A percentile compares a stretch with the other conserved stretches of the same genome.
phyloP scores from a whole-genome alignment of 2,797 vertebrate genomes.

The Hippocampus kuda region DNA sequence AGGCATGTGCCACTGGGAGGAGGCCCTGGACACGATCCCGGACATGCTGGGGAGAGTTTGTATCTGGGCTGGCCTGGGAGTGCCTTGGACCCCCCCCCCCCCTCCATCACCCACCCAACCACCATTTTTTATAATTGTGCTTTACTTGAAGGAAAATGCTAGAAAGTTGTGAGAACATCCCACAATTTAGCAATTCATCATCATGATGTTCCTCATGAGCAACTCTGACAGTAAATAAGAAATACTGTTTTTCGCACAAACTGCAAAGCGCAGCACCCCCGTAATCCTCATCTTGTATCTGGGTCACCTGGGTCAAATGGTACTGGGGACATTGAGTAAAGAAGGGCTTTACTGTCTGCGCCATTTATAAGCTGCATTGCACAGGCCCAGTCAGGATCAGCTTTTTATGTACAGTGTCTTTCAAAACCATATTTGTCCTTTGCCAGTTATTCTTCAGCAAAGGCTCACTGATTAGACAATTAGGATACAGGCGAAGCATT shows the following conservation, averaged over 20 bases:
- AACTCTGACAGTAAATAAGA: neutral
- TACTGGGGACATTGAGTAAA: constrained; percentile 2
- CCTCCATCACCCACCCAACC: too few species aligned
- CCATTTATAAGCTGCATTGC: constrained; percentile 1
- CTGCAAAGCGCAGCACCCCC: neutral
- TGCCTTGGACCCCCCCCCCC: too few species aligned
- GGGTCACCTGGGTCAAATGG: constrained; percentile 1
- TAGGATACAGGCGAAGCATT: neutral
- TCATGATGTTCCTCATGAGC: neutral
- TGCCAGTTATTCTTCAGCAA: neutral
- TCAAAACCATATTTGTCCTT: neutral
- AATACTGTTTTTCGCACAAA: neutral
- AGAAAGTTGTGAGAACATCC: neutral
- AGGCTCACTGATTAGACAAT: neutral
- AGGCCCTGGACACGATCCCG: too few species aligned
- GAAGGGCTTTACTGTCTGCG: constrained; percentile 7
- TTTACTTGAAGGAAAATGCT: neutral
- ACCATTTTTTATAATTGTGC: neutral
- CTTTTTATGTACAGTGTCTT: neutral
- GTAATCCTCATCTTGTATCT: neutral
- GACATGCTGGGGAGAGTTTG: too few species aligned
- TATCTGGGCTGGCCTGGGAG: too few species aligned
- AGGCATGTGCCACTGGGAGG: too few species aligned
- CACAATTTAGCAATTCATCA: neutral
- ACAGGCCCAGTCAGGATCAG: neutral